These are phyloP conservation scores for Ceyx margarethae DNA, from an alignment of 2,113 vertebrate species.

Conservation along the genomic window DNA sequence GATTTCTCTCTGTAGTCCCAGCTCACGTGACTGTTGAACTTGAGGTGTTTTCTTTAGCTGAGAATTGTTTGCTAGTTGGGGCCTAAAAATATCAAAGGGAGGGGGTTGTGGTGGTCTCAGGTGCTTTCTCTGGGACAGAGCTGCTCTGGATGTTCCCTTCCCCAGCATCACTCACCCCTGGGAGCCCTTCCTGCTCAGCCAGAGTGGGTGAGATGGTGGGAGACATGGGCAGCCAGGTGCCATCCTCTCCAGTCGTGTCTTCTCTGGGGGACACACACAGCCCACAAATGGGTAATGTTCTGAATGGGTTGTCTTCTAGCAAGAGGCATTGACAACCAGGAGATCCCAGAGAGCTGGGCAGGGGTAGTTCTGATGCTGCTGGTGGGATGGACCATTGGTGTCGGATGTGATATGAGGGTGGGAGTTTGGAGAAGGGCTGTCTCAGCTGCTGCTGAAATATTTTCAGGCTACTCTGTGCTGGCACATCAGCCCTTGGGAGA, in stretches of 20 bases:
- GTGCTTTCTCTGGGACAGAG: background rate
- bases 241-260: rapidly evolving
- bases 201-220: background rate
- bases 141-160: background rate
- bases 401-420: rapidly evolving
- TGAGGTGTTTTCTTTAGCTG: background rate
- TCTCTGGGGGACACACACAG: background rate
- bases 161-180: rapidly evolving
- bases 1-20: rapidly evolving
- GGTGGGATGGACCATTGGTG: background rate
- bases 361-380: background rate
- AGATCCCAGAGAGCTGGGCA: background rate
- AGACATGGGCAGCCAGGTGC: background rate
- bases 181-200: background rate
- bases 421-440: background rate
- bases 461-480: background rate
- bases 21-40: rapidly evolving
- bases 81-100: background rate
- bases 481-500: background rate
- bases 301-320: background rate
- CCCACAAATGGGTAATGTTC: rapidly evolving
- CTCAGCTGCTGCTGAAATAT: background rate
- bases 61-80: background rate
- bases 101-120: background rate
- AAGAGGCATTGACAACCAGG: background rate